Evolutionary conservation across 2,113 vertebrate genomes (phyloP).

Genomic region (Chlamydotis undulata): DNA sequence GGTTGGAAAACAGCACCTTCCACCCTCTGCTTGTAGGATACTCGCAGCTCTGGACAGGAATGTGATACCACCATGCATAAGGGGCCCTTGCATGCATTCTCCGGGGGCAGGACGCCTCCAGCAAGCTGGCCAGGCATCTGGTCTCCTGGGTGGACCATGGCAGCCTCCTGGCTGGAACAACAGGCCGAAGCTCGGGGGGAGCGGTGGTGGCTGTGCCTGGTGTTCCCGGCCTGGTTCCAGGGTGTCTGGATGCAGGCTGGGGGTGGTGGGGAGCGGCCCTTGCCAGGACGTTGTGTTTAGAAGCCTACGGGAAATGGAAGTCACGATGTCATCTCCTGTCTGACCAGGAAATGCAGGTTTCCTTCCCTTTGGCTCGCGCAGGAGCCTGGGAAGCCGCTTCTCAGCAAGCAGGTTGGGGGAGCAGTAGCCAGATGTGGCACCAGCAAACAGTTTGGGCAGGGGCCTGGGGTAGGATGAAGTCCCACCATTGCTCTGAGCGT

Average conservation of each 20-base stretch:
- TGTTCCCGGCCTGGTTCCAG: not conserved
- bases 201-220: not conserved
- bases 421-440: not conserved
- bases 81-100: rapidly evolving
- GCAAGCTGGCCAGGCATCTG: not conserved
- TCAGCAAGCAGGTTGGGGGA: not conserved
- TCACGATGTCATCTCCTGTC: constrained; percentile 76
- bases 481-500: rapidly evolving
- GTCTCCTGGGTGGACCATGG: not conserved
- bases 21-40: not conserved
- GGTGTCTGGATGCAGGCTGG: not conserved
- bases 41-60: not conserved
- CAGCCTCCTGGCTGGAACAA: not conserved
- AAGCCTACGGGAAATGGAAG: constrained; percentile 74
- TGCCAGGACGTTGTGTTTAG: constrained; percentile 74
- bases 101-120: not conserved
- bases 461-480: not conserved
- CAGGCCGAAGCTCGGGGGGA: not conserved
- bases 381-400: constrained; percentile 26
- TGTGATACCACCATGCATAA: rapidly evolving
- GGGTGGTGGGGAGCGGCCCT: constrained; percentile 55
- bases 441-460: not conserved
- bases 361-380: constrained; percentile 58
- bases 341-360: constrained; percentile 78
- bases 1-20: not conserved